Conservation (phyloP, 1,140 invertebrate genomes). For the Frieseomelitta varia region DNA sequence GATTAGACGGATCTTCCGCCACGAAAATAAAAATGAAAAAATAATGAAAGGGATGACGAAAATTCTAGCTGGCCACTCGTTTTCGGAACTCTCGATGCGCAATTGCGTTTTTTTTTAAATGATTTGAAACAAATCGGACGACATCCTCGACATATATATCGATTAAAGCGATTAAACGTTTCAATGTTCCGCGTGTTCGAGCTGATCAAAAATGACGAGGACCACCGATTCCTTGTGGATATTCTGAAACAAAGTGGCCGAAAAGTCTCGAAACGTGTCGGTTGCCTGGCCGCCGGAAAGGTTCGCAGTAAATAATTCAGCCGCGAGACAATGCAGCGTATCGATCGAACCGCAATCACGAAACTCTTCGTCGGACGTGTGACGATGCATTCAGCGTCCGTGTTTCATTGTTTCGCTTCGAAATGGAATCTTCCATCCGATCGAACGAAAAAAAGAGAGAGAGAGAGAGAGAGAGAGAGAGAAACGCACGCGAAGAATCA, state of each 20-base stretch:
- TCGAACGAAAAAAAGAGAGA: background rate
- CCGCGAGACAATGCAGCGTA: slow-evolving; percentile 20
- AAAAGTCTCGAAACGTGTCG: background rate
- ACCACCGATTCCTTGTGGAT: no score
- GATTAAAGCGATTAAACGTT: background rate
- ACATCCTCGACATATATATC: background rate
- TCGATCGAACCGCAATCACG: slow-evolving; percentile 26
- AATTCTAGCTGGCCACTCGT: background rate
- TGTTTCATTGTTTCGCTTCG: background rate
- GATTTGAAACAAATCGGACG: no score
- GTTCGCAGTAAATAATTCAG: slow-evolving; percentile 24
- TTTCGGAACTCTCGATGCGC: background rate
- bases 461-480: no score
- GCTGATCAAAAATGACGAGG: background rate
- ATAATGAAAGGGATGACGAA: no score
- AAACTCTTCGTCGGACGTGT: background rate
- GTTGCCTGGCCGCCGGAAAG: background rate
- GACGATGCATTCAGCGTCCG: slow-evolving; percentile 7
- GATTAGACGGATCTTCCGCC: no score
- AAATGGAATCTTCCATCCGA: background rate
- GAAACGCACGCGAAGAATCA: no score
- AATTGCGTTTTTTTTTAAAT: no score
- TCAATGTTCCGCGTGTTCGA: background rate
- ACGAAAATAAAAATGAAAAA: no score
- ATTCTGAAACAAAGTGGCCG: background rate